Percentiles rank a stretch among this genome's conserved stretches.
Evolutionary conservation across 2,113 vertebrate genomes (phyloP).

Genomic region (Neodon shergylaensis): DNA sequence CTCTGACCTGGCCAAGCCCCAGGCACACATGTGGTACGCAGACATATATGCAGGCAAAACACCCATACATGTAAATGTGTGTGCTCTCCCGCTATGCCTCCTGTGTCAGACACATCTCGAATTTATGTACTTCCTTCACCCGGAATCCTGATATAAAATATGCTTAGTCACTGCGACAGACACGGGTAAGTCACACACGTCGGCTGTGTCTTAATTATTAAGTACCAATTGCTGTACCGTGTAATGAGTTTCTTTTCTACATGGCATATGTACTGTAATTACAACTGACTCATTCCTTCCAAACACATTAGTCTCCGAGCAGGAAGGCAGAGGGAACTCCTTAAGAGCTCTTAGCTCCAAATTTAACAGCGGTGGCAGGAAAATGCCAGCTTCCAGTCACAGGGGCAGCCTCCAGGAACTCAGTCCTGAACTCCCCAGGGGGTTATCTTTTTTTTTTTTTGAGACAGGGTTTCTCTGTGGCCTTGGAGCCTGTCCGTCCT

Average conservation of each 20-base stretch:
- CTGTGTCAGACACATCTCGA: not conserved
- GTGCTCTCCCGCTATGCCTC: not conserved
- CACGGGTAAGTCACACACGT: not conserved
- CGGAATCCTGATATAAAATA: slow-evolving; percentile 14
- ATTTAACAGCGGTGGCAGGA: not conserved
- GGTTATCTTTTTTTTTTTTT: too few species aligned
- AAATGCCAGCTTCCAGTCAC: not conserved
- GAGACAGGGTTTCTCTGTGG: too few species aligned
- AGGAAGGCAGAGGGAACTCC: slow-evolving; percentile 32
- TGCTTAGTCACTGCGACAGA: not conserved
- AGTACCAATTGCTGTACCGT: slow-evolving; percentile 73
- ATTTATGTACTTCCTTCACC: not conserved
- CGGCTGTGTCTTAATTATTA: slow-evolving; percentile 66
- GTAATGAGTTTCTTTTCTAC: slow-evolving; percentile 74
- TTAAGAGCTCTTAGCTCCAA: not conserved
- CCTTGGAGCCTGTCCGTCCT: too few species aligned
- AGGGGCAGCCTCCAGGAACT: not conserved
- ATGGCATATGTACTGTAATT: slow-evolving; percentile 43
- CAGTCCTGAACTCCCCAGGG: not conserved
- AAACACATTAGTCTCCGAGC: slow-evolving; percentile 64
- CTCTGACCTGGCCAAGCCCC: too few species aligned
- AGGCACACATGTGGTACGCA: too few species aligned
- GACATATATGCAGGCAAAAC: too few species aligned
- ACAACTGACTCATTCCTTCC: slow-evolving; percentile 58
- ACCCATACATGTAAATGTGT: not conserved